Evolutionary conservation across 2,113 vertebrate genomes (phyloP), one percentile per base, ranked within the genome.

Genomic region (Oreochromis aureus): DNA sequence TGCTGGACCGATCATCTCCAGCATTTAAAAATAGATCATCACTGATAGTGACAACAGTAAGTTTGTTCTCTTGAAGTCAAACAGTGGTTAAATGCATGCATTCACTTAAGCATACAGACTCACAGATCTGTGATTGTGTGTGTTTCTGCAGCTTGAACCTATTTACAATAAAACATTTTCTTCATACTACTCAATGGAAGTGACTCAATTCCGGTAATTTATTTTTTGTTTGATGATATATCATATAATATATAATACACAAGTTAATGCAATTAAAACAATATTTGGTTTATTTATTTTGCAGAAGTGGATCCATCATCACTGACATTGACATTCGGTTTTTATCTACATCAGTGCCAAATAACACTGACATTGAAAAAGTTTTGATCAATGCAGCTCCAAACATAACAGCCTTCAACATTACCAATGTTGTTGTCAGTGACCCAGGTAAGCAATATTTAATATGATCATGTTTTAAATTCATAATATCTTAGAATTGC

Each of bases 181-280:
- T 34, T 80, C 84, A 41, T 90, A 91, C 39, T 22, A 5, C 5
- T 30, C 6, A 11, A 54, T 90, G 16, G 22, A 3, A 1, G 82
- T 89, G 54, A 11, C 69, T 10, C 16, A 10, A 39, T 93, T 91
- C 84, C 85, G 86, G 90, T 93, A 85, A 83, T 12, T 54, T 71
- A 2, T 36, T n/a, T 15, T 39, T 3, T 5, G 5, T 32, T 32
- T 32, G 30, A 4, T 32, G 30, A 32, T 32, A n/a, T n/a, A n/a
- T n/a, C 30, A 46, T 19, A 12, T 44, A 30, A 53, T 4, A 15
- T 54, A 5, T 30, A 13, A 16, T 27, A 56, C 7, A 30, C n/a
- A 32, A 32, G 5, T 32, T 8, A 30, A 10, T 24, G 39, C 32
- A 10, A 41, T 46, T 41, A 12, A 73, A 19, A 10, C 10, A 10